Evolutionary conservation across 2,113 vertebrate species (phyloP), one percentile per base, ranked within the genome.

Genomic region (Pseudorectes ferrugineus): DNA sequence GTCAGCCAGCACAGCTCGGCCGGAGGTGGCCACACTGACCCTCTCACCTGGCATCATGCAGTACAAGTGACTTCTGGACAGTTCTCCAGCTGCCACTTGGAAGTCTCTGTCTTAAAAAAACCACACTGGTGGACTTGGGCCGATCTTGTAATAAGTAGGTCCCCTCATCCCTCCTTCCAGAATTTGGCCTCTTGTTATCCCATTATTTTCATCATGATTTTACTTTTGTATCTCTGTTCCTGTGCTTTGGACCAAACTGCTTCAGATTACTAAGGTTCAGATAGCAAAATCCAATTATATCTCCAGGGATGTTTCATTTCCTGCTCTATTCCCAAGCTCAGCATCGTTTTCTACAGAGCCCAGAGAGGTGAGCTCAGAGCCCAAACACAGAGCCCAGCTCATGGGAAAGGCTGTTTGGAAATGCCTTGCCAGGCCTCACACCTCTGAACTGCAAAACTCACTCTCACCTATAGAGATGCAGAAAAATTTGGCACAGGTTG

Each of bases 371-470:
- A 85, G 36, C 66, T 65, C 31, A 55, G 67, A 76, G 40, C 67
- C 23, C 20, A 24, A 2, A 2, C 10, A 4, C 2, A 25, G 6
- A 72, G 48, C 36, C 1, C 7, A 68, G 25, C 31, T 55, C 33
- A 14, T 3, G 21, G 45, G 55, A 84, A 78, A 85, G 24, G 35
- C 55, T 20, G 5, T 63, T 72, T 45, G 49, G 67, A 58, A 72
- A 36, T 3, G n/a, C n/a, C 40, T 71, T 54, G 42, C 52, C 36
- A 40, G 43, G 17, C 73, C 51, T 79, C 42, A 11, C 0, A 10
- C 23, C 66, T 71, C 52, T 43, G 52, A 93, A 35, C 45, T 5
- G 42, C 33, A 36, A 38, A 72, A 52, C 26, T 58, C 35, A 3
- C 24, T 55, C 31, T 59, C 62, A 67, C 54, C 54, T 51, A 21